Percentiles rank a stretch among this genome's conserved stretches.
phyloP scores from a whole-genome alignment of 30 jellyfish, hydroid and myxozoan genomes.

The Morbakka virulenta region DNA sequence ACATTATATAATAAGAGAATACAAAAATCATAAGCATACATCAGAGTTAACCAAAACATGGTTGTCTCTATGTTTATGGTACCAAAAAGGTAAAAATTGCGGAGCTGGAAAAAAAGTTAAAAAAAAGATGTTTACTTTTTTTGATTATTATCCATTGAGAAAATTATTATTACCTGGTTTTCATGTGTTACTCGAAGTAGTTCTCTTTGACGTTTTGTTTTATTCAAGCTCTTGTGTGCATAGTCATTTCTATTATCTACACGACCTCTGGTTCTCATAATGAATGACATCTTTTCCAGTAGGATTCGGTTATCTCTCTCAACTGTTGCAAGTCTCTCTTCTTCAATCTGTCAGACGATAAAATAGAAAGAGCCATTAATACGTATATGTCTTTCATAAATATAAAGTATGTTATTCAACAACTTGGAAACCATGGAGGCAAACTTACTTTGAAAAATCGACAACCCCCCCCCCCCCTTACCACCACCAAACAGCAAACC shows the following conservation, averaged over 20 bases:
- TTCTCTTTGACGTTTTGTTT: conserved; percentile 91
- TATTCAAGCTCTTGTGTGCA: conserved; percentile 86
- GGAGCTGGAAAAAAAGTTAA: too few relatives aligned
- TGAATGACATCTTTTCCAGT: conserved; percentile 89
- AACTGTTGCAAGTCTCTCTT: conserved; percentile 86
- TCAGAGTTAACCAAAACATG: too few relatives aligned
- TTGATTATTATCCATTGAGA: too few relatives aligned
- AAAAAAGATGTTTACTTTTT: too few relatives aligned
- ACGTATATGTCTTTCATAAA: not conserved
- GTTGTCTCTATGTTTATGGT: too few relatives aligned
- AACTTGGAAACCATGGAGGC: not conserved
- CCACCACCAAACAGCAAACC: too few relatives aligned
- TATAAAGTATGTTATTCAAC: too few relatives aligned
- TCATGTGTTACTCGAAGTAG: conserved; percentile 90
- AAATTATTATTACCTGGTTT: conserved; percentile 93
- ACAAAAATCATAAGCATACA: not conserved
- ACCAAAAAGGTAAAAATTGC: not conserved
- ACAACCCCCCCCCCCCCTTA: too few relatives aligned
- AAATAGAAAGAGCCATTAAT: not conserved
- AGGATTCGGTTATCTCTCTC: conserved; percentile 91
- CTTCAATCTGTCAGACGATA: too few relatives aligned
- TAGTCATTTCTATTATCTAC: conserved; percentile 92
- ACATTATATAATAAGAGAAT: not conserved
- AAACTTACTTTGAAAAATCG: too few relatives aligned
- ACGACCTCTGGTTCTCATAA: conserved; percentile 93